A percentile compares a stretch with the other conserved stretches of the same genome.
Evolutionary conservation across 2,113 vertebrate species (phyloP).

Genomic region (Macaca fascicularis): T2T-MFA8v1.1 NC_088384.1:96642001-96642500

Average conservation of each 20-base stretch:
- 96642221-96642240: conserved; percentile 24
- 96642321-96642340: neutral
- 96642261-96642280: neutral
- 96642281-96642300: neutral
- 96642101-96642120: no score
- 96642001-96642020: no score
- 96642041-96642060: no score
- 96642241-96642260: neutral
- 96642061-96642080: no score
- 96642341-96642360: neutral
- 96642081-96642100: no score
- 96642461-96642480: neutral
- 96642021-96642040: no score
- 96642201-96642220: neutral
- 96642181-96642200: neutral
- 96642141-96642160: neutral
- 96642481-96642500: neutral
- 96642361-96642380: neutral
- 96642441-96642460: neutral
- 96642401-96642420: neutral
- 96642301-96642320: neutral
- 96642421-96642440: neutral
- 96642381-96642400: neutral
- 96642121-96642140: neutral
- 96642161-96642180: neutral